Percentiles rank a stretch among this genome's conserved stretches.
phyloP scores from a whole-genome alignment of 2,113 vertebrate genomes.

The Entomyzon cyanotis region DNA sequence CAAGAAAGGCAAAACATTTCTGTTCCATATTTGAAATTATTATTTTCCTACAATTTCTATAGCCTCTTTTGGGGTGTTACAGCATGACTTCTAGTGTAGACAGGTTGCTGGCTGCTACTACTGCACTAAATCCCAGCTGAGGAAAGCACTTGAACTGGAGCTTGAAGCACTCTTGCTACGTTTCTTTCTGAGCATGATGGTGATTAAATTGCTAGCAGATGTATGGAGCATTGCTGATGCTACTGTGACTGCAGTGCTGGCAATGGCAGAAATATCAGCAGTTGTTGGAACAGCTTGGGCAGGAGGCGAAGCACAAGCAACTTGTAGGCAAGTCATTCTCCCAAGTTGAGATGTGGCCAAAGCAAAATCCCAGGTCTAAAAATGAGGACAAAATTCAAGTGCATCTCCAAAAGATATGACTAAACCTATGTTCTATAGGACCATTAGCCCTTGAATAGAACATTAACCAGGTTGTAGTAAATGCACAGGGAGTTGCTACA shows the following conservation, averaged over 20 bases:
- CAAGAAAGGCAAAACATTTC: not conserved
- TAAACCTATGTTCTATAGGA: not conserved
- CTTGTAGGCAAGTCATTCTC: not conserved
- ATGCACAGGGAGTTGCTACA: not conserved
- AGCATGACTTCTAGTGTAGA: not conserved
- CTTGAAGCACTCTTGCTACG: not conserved
- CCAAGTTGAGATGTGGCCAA: not conserved
- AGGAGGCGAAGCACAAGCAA: not conserved
- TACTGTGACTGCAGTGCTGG: not conserved
- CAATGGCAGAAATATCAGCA: slow-evolving; percentile 34
- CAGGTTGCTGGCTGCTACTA: slow-evolving; percentile 32
- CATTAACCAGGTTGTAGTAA: not conserved
- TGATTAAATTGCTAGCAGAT: slow-evolving; percentile 49
- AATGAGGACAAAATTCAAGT: not conserved
- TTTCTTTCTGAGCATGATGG: not conserved
- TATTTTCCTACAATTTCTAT: not conserved
- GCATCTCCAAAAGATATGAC: not conserved
- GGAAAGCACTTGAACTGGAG: not conserved
- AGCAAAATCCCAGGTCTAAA: not conserved
- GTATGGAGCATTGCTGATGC: slow-evolving; percentile 20
- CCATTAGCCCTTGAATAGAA: not conserved
- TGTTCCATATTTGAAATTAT: not conserved
- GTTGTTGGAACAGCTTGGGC: slow-evolving; percentile 48
- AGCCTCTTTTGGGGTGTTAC: not conserved
- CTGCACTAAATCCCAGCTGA: slow-evolving; percentile 1